Evolutionary conservation across 2,113 vertebrate species (phyloP), one percentile per base, ranked within the genome.

Genomic region (Myocastor coypus): DNA sequence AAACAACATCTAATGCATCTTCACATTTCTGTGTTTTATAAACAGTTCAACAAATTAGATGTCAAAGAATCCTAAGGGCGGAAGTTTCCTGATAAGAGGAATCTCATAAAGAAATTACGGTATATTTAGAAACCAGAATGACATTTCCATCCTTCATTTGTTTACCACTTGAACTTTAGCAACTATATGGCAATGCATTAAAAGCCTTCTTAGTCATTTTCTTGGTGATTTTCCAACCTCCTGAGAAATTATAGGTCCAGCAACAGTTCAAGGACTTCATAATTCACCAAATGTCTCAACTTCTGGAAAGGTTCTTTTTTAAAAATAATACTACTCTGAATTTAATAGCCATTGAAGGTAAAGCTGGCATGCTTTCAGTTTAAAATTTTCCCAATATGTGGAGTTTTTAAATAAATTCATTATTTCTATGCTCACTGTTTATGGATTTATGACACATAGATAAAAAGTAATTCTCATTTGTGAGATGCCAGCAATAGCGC

Each of bases 11-110:
- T 96, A 97, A 97, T 89, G 40, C 57, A 97, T 98, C 95, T 98
- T 91, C 93, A 98, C 88, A 97, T 96, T 97, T 97, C 94, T 97
- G 69, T 98, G 94, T 92, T 98, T 98, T 98, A 97, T 98, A 96
- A 97, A 97, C 80, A 95, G 71, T 96, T 97, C 84, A 97, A 96
- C 40, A 98, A 98, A 97, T 97, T 85, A 98, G 96, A 97, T 89
- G 32, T 63, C 93, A 98, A 97, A 97, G 40, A 94, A 13, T 87
- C 94, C 63, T 98, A 95, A 97, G 85, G 96, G 94, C n/a, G 92
- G 96, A 93, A 97, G 94, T 97, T 97, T 98, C 97, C 95, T 97
- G 89, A 93, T 98, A 96, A 97, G 96, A 97, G 95, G 95, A 97
- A 87, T 34, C 28, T 96, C 96, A 96, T 89, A 97, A 98, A 97